Evolutionary conservation across 2,888 invertebrate species (phyloP).

Genomic region (Tenthredo amoena): DNA sequence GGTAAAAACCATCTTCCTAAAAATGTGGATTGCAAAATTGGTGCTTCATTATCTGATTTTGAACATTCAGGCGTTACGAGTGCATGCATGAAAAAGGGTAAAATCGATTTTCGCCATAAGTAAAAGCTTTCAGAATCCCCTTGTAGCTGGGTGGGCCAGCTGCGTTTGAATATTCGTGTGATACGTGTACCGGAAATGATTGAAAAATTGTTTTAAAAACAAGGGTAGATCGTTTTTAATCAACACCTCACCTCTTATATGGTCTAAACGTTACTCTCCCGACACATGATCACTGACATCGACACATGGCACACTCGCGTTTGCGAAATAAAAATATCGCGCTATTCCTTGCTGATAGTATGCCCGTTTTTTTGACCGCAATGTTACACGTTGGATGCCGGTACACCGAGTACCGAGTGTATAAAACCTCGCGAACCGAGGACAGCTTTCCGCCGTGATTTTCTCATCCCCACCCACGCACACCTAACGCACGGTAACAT

Average conservation of each 20-base stretch:
- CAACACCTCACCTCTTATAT: neutral
- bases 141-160: neutral
- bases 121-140: constrained; percentile 10
- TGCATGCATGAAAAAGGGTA: neutral
- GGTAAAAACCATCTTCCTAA: neutral
- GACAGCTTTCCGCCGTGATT: constrained; percentile 41
- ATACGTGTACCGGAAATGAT: neutral
- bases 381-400: constrained; percentile 47
- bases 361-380: neutral
- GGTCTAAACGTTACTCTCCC: neutral
- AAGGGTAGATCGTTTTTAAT: neutral
- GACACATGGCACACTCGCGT: constrained; percentile 22
- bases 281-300: constrained; percentile 27
- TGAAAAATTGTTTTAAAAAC: neutral
- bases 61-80: neutral
- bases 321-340: neutral
- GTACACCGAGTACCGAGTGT: constrained; percentile 40
- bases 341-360: neutral
- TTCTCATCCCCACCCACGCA: constrained; percentile 29
- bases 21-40: neutral
- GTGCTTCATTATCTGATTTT: constrained; percentile 2
- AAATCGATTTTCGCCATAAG: neutral
- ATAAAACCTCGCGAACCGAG: constrained; percentile 45
- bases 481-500: neutral
- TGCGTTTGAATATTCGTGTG: neutral